These are phyloP conservation scores for Coptodon bakossiorum DNA, from an alignment of 2,113 vertebrate genomes.

Conservation along the genomic window DNA sequence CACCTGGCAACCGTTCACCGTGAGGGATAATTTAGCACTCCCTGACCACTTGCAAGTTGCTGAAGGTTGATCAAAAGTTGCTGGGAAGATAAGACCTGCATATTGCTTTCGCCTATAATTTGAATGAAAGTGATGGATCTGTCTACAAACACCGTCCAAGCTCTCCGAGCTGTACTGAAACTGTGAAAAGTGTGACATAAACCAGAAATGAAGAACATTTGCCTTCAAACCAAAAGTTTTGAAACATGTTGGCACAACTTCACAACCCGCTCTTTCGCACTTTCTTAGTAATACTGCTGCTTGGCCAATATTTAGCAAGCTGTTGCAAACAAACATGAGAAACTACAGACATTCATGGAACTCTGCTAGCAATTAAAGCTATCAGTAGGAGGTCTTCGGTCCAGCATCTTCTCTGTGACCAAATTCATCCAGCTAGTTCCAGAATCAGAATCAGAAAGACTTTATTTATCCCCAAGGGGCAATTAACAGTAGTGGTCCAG, in stretches of 20 bases:
- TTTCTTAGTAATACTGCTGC: neutral
- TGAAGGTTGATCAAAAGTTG: neutral
- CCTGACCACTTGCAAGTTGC: neutral
- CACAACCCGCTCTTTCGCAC: neutral
- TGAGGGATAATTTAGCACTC: neutral
- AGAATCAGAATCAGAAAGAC: neutral
- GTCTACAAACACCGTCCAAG: neutral
- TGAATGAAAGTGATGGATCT: neutral
- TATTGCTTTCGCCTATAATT: neutral
- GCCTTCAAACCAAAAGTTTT: neutral
- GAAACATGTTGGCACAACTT: neutral
- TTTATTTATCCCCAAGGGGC: neutral
- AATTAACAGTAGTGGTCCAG: neutral
- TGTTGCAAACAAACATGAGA: neutral
- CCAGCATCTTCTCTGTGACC: neutral
- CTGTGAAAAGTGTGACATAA: neutral
- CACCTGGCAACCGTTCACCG: neutral
- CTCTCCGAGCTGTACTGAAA: neutral
- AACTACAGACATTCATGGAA: neutral
- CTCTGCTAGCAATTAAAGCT: neutral
- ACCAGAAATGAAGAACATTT: neutral
- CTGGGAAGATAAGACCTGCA: neutral
- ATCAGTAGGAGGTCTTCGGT: neutral
- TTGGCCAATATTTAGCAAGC: neutral
- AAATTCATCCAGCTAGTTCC: neutral